Base-by-base conservation (phyloP, 2,888 invertebrate genomes). In the Drosophila greeni region DNA sequence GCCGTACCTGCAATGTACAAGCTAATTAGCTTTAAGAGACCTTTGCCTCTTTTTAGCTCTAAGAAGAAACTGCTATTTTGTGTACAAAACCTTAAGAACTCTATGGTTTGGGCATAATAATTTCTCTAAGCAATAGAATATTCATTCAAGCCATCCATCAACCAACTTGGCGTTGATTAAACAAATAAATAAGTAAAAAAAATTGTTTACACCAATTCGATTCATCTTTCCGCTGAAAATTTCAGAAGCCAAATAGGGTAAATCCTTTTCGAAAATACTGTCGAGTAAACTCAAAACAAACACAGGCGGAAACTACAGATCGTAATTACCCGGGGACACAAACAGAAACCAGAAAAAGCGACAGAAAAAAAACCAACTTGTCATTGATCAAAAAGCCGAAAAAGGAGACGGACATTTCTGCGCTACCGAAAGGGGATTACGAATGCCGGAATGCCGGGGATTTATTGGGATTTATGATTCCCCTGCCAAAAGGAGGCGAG, bases 401-500 rank as follows among this genome's bases (percentile, higher is more conserved):
- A 61, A 42, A 48, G 39, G 48, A 45, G 45, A 53, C 18, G 20
- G 14, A 64, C 23, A 55, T 55, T 59, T 56, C 52, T 9, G 42
- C 20, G 66, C 70, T 57, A 70, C 47, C 61, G 37, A 53, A 31
- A 39, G 45, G 31, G 56, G 60, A 51, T 70, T 60, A 43, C 23
- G 34, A 29, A 20, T 39, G 29, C 16, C 29, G 31, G 45, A 42
- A 42, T 42, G 42, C 24, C 42, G 42, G 40, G 60, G 55, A 45
- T 56, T 49, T 31, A 43, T 51, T 18, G 48, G 52, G 53, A 53
- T 43, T 36, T 39, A 34, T 36, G 9, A n/a, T 55, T 48, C 40
- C 33, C 23, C 11, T 34, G 9, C 1, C 31, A 49, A 54, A 37
- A 37, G 62, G 57, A 70, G 82, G 83, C 81, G 79, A 81, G 81